A percentile compares a stretch with the other conserved stretches of the same genome.
phyloP scores from a whole-genome alignment of 1,140 invertebrate genomes.

The Uloborus diversus region DNA sequence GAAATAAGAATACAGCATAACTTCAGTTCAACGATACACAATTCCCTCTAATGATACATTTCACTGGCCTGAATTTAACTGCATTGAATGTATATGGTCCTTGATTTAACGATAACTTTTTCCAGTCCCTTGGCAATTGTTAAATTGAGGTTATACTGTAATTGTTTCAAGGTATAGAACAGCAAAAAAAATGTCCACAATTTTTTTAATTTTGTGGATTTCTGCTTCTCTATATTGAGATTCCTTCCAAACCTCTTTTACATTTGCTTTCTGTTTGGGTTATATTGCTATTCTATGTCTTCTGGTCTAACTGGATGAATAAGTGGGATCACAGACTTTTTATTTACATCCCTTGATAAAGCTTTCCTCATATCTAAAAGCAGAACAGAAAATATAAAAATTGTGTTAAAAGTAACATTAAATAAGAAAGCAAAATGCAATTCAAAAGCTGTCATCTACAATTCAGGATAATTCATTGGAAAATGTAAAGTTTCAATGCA shows the following conservation, averaged over 20 bases:
- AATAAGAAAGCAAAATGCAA: not conserved
- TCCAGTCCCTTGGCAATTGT: too few species aligned
- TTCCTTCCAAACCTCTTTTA: not conserved
- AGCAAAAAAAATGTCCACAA: too few species aligned
- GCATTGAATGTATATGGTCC: too few species aligned
- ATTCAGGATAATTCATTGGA: not conserved
- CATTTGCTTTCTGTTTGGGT: not conserved
- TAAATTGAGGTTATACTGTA: too few species aligned
- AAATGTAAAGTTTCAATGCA: not conserved
- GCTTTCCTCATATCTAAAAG: conserved; percentile 96
- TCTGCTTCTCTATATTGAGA: too few species aligned
- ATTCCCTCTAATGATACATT: too few species aligned
- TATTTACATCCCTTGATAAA: conserved; percentile 88
- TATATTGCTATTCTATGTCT: conserved; percentile 78
- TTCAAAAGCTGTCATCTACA: not conserved
- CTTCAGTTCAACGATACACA: too few species aligned
- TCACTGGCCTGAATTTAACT: too few species aligned
- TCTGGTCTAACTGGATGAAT: conserved; percentile 93
- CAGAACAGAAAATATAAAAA: not conserved
- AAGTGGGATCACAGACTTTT: conserved; percentile 93
- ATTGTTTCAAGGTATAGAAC: too few species aligned
- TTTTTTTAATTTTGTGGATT: too few species aligned
- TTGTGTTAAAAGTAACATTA: not conserved
- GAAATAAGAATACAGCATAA: too few species aligned
- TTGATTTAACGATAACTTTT: too few species aligned